Evolutionary conservation across 2,888 invertebrate species (phyloP).

Genomic region (Idaea straminata): DNA sequence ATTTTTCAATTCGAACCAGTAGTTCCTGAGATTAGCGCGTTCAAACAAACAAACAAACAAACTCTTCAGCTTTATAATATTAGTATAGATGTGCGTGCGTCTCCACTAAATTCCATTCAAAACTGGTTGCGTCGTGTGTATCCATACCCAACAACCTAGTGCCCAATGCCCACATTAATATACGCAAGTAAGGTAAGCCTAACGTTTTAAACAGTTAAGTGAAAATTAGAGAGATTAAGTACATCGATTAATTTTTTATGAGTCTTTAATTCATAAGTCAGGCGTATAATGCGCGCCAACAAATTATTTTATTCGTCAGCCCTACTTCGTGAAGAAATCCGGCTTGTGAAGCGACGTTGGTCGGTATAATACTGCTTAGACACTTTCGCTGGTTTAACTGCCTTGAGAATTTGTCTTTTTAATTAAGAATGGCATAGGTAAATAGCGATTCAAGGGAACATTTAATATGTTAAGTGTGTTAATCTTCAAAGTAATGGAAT

Average conservation of each 20-base stretch:
- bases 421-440: background rate
- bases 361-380: conserved; percentile 27
- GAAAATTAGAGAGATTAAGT: conserved; percentile 4
- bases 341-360: conserved; percentile 21
- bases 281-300: conserved; percentile 4
- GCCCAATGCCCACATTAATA: conserved; percentile 5
- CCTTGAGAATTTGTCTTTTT: conserved; percentile 13
- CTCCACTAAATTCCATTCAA: background rate
- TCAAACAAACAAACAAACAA: too few species aligned
- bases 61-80: too few species aligned
- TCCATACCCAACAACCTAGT: too few species aligned
- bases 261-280: background rate
- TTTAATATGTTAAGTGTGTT: conserved; percentile 15
- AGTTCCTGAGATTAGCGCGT: too few species aligned
- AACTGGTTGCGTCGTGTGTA: conserved; percentile 31
- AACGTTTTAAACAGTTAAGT: conserved; percentile 3
- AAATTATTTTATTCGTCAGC: conserved; percentile 21
- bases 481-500: conserved; percentile 6
- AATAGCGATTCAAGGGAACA: conserved; percentile 23
- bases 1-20: too few species aligned
- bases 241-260: background rate
- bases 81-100: background rate
- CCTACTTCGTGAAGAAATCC: conserved; percentile 29
- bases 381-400: conserved; percentile 57
- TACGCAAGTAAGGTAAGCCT: conserved; percentile 4